Base-by-base conservation (phyloP, 2,113 vertebrate genomes). In the Toxotes jaculatrix region DNA sequence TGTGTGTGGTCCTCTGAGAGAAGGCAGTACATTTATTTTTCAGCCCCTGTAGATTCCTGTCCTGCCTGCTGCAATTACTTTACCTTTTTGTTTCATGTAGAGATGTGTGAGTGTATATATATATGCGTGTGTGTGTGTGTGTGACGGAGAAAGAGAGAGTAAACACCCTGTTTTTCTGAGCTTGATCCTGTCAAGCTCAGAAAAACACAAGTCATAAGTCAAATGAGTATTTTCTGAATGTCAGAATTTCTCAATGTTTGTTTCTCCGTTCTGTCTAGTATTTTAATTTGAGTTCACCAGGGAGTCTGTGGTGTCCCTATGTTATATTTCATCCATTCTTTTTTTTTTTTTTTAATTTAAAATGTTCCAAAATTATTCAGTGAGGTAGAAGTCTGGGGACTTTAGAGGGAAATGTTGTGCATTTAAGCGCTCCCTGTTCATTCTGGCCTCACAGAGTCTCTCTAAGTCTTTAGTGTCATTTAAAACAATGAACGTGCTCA, bases 41-140 rank as follows among this genome's bases (percentile, higher is more conserved):
- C 42, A 51, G 63, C 74, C 84, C 66, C 90, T 72, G 56, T n/a
- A 77, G 84, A 82, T 60, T 81, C 43, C n/a, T 69, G 53, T 73
- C 71, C 84, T 88, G 88, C 77, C 84, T 71, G 32, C 65, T 64
- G 77, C 75, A 79, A 88, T 82, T 86, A 88, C 55, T 73, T 55
- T 79, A 57, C 4, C 74, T 66, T 71, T 87, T 87, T 79, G 77
- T 89, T 81, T 74, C 53, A 64, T 14, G 11, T 56, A 17, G 21
- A 9, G 14, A 34, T 40, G 57, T 69, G n/a, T 76, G 53, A 60
- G 42, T 19, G 59, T 32, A 0, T 47, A 4, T 27, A 38, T 63
- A 27, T 27, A 27, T 27, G 27, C 1, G 27, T 27, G 27, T 7
- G 57, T 60, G 78, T 51, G 74, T 62, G 43, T 32, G 31, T 51